Evolutionary conservation across 2,888 invertebrate genomes (phyloP), one percentile per base, ranked within the genome.

Genomic region (Trichogramma evanescens): DNA sequence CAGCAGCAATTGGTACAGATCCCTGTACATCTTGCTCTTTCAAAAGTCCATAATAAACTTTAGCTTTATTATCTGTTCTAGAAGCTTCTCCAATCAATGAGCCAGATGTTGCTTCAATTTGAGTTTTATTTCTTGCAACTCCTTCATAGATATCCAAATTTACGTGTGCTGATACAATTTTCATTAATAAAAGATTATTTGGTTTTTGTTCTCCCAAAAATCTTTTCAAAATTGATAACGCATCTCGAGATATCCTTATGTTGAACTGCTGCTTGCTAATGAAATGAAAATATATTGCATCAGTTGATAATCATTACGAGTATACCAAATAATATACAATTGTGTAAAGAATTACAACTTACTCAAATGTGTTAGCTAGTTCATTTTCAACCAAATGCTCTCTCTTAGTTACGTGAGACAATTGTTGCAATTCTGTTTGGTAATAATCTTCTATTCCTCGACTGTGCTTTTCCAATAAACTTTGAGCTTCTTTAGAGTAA

Each of bases 101-200:
- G 1, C 96, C 96, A 6, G 93, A 87, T 0, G 92, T 91, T 1
- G 93, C 88, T 69, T 92, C 88, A 58, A 97, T 93, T 78, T 96
- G 95, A 58, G 86, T 85, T 72, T 93, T 92, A 66, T 89, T 94
- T 67, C 96, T 83, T 0, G 96, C 94, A 3, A 94, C 91, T 2
- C 96, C 96, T 80, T 97, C 96, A 74, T 95, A 95, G 74, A 95
- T 91, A 78, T 97, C 96, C 73, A 97, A 88, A 76, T 93, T 93
- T 48, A 97, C 83, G 77, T 94, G 93, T 72, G 96, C 96, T 73
- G 94, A 92, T 58, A 97, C 91, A 61, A 96, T 95, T 71, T 94
- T 95, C 26, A 26, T 26, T 26, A 26, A 3, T 57, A 94, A 82
- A 58, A 92, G 83, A 40, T 96, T 86, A 1, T 92, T 86, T 68